These are phyloP conservation scores for Aplodontia rufa DNA, from an alignment of 2,113 vertebrate genomes.

Conservation along the genomic window DNA sequence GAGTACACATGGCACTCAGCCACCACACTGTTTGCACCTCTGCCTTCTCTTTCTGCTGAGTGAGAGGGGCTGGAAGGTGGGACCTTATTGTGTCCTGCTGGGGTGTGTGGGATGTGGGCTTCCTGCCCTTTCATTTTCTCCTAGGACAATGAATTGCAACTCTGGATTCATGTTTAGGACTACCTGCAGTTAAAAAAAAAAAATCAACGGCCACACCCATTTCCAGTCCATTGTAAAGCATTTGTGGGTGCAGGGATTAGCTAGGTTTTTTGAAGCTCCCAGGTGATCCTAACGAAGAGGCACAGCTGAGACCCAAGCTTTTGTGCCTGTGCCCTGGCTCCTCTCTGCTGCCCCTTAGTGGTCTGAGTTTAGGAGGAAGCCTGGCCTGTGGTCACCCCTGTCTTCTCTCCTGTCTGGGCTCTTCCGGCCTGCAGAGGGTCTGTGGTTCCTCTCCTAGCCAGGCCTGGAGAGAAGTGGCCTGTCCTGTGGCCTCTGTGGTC, in stretches of 20 bases:
- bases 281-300: not conserved
- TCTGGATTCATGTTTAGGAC: not conserved
- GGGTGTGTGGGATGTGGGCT: not conserved
- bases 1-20: not conserved
- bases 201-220: not conserved
- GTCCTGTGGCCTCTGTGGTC: not conserved
- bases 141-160: not conserved
- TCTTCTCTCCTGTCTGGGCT: not conserved
- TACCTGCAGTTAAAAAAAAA: not conserved
- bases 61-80: not conserved
- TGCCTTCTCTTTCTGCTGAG: not conserved
- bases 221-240: not conserved
- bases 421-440: not conserved
- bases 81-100: not conserved
- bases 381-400: not conserved
- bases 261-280: not conserved
- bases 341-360: not conserved
- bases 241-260: not conserved
- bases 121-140: not conserved
- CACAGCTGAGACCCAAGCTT: not conserved
- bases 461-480: not conserved
- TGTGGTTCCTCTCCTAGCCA: not conserved
- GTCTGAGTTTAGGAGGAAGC: not conserved
- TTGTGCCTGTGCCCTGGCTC: not conserved
- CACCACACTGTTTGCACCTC: not conserved